Evolutionary conservation across 1,140 invertebrate species (phyloP), one percentile per base, ranked within the genome.

Genomic region (Rhopalosiphum maidis): DNA sequence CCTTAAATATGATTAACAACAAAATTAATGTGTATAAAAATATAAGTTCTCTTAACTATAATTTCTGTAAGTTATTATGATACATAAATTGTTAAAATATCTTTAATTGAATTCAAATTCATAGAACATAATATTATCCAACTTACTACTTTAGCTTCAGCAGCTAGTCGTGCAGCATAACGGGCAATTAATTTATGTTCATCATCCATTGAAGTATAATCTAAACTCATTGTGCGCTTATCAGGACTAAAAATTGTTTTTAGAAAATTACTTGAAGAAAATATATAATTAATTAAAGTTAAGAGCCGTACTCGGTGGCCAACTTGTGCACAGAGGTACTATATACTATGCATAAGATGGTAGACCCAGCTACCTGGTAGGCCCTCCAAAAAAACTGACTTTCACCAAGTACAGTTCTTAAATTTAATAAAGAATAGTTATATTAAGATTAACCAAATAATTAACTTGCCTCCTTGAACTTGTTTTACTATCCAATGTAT

Each of bases 171-270:
- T 22, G 98, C 98, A 37, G 99, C 98, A 95, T 99, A 99, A 94
- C 98, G 96, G 77, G 99, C 99, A 95, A 99, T 99, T 93, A 99
- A 96, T 94, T 98, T 96, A 95, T 99, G 99, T 95, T 99, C 99
- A 95, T 99, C 99, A 95, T 99, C 99, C 94, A 97, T 94, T 95
- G 96, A 95, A 94, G 95, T 95, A 94, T 94, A 95, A 95, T 95
- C 95, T 94, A 95, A 94, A 94, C 95, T 96, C 94, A 95, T 96
- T 86, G 95, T 94, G 93, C 94, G 94, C 55, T 94, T 95, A 54
- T 96, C 95, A 96, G 94, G 96, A 95, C 96, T 96, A 93, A 30
- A 94, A 94, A 91, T 46, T n/a, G 15, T 30, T 25, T 11, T 60
- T 9, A 30, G 25, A 30, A 60, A 60, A 30, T 60, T 60, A 8